Conservation (phyloP, 2,797 vertebrate genomes). For the Sebastes hopkinsi region DNA sequence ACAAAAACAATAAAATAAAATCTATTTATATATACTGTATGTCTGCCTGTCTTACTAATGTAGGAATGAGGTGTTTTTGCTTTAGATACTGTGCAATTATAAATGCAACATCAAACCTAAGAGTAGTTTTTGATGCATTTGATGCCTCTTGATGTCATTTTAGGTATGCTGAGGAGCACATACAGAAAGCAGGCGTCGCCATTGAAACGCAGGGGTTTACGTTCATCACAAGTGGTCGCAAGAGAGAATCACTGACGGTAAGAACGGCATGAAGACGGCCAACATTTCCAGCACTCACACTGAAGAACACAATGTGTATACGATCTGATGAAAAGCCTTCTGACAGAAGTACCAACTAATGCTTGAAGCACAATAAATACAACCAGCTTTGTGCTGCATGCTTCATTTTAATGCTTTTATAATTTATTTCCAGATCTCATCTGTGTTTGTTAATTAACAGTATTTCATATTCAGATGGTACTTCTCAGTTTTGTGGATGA, state of each 20-base stretch:
- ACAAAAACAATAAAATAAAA: too few species aligned
- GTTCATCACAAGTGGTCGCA: slow-evolving; percentile 85
- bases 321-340: not conserved
- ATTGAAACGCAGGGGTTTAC: slow-evolving; percentile 88
- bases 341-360: not conserved
- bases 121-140: not conserved
- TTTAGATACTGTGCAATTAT: not conserved
- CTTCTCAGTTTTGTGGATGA: not conserved
- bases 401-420: not conserved
- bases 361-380: not conserved
- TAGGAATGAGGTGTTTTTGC: not conserved
- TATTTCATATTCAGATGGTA: not conserved
- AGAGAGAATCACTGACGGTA: slow-evolving; percentile 86
- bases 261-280: slow-evolving; percentile 26
- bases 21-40: too few species aligned
- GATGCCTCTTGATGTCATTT: slow-evolving; percentile 27
- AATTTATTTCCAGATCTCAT: not conserved
- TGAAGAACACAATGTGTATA: not conserved
- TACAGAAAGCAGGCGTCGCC: slow-evolving; percentile 86
- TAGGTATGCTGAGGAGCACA: slow-evolving; percentile 88
- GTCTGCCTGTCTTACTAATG: too few species aligned
- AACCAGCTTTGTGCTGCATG: not conserved
- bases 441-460: not conserved
- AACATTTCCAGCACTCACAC: not conserved
- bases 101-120: not conserved